phyloP scores from a whole-genome alignment of 2,113 vertebrate genomes.

The Regulus satrapa region DNA sequence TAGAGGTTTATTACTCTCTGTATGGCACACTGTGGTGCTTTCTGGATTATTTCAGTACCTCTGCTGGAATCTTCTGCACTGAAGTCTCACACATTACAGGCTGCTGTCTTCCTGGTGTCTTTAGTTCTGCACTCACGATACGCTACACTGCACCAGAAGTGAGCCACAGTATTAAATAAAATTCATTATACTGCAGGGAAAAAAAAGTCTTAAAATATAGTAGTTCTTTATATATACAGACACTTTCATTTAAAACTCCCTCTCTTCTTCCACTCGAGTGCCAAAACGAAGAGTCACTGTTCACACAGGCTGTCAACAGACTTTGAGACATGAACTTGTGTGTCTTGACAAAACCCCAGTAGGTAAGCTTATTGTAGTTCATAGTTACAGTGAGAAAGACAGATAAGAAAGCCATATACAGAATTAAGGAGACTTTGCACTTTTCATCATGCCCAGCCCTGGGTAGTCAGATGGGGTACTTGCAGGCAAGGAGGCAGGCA shows the following conservation, averaged over 20 bases:
- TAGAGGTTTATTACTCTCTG: background rate
- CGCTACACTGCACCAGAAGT: constrained; percentile 4
- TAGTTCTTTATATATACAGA: constrained; percentile 20
- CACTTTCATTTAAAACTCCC: background rate
- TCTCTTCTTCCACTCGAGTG: background rate
- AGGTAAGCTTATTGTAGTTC: constrained; percentile 52
- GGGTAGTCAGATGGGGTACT: constrained; percentile 68
- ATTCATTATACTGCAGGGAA: constrained; percentile 17
- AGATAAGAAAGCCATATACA: constrained; percentile 69
- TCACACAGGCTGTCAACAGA: constrained; percentile 42
- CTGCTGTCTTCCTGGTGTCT: background rate
- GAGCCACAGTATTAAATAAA: constrained; percentile 18
- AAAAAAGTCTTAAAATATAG: constrained; percentile 5
- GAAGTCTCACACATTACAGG: background rate
- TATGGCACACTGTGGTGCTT: background rate
- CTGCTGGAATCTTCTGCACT: background rate
- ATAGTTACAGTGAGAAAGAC: constrained; percentile 62
- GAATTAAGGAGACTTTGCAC: constrained; percentile 61
- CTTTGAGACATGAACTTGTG: constrained; percentile 50
- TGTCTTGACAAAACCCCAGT: constrained; percentile 42
- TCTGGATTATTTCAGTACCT: background rate
- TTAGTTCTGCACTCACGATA: background rate
- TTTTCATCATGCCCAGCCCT: constrained; percentile 72
- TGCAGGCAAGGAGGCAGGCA: constrained; percentile 65
- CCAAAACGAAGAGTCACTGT: constrained; percentile 5